phyloP scores from a whole-genome alignment of 2,113 vertebrate species.

The Dinomys branickii region DNA sequence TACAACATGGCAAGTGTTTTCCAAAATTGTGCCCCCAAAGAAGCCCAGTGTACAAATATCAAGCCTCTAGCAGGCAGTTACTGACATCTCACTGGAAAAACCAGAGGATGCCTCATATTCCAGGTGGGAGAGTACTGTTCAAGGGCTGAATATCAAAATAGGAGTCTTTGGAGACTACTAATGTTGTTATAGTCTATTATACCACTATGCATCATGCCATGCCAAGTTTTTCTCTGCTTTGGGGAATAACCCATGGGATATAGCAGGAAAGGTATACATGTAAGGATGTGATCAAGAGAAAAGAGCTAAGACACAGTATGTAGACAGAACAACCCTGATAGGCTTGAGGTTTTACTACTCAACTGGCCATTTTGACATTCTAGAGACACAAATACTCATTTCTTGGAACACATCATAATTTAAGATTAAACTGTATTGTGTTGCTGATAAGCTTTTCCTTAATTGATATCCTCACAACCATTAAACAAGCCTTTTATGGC shows the following conservation, averaged over 20 bases:
- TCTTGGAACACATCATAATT: not conserved
- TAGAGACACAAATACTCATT: conserved; percentile 13
- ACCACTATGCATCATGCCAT: not conserved
- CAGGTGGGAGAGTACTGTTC: not conserved
- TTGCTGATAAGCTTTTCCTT: conserved; percentile 31
- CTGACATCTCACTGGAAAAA: not conserved
- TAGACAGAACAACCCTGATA: not conserved
- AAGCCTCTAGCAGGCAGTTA: not conserved
- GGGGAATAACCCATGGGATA: not conserved
- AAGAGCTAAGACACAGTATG: not conserved
- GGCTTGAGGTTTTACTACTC: not conserved
- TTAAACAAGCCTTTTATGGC: not conserved
- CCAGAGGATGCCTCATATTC: not conserved
- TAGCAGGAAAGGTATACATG: not conserved
- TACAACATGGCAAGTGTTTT: not conserved
- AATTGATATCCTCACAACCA: not conserved
- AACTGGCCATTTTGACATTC: not conserved
- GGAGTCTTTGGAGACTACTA: not conserved
- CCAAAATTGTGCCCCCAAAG: not conserved
- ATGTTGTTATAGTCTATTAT: not conserved
- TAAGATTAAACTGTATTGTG: not conserved
- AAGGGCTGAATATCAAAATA: not conserved
- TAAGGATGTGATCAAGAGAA: not conserved
- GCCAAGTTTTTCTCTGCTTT: not conserved
- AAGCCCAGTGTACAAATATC: not conserved